These are phyloP conservation scores for Catalaphyllia jardinei DNA, from an alignment of 64 coral and sea anemone species.

Conservation along the genomic window DNA sequence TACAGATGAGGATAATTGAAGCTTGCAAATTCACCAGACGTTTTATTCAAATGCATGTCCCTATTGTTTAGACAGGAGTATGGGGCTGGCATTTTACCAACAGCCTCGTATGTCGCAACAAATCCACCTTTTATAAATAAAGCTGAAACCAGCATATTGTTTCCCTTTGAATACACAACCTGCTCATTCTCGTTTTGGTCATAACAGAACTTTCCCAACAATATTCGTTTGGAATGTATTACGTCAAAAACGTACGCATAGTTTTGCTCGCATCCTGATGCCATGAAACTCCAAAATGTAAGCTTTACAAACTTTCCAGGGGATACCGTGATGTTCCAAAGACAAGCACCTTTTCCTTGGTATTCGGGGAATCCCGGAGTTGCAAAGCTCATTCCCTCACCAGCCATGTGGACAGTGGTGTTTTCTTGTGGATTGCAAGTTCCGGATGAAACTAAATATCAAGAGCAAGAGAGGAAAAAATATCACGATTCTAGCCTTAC, in stretches of 20 bases:
- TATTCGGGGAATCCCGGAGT: background rate
- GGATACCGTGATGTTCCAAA: background rate
- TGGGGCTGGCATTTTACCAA: background rate
- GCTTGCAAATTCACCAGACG: slow-evolving; percentile 13
- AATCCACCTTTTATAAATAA: background rate
- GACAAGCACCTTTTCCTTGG: background rate
- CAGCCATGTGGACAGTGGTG: background rate
- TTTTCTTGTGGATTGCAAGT: background rate
- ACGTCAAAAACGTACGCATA: slow-evolving; percentile 10
- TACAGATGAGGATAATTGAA: slow-evolving; percentile 4
- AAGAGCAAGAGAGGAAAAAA: background rate
- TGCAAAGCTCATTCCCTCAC: background rate
- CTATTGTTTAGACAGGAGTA: background rate
- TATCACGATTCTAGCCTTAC: background rate
- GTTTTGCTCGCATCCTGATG: background rate
- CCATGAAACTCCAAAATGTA: background rate
- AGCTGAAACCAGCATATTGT: background rate
- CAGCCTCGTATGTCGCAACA: slow-evolving; percentile 1
- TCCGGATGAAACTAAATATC: background rate
- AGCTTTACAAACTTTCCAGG: background rate
- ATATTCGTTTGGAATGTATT: background rate
- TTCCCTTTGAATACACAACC: background rate
- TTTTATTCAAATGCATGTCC: background rate
- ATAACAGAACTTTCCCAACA: slow-evolving; percentile 1
- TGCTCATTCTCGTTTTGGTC: background rate